Base-by-base conservation (phyloP, 2,113 vertebrate species). In the Seriola quinqueradiata region DNA sequence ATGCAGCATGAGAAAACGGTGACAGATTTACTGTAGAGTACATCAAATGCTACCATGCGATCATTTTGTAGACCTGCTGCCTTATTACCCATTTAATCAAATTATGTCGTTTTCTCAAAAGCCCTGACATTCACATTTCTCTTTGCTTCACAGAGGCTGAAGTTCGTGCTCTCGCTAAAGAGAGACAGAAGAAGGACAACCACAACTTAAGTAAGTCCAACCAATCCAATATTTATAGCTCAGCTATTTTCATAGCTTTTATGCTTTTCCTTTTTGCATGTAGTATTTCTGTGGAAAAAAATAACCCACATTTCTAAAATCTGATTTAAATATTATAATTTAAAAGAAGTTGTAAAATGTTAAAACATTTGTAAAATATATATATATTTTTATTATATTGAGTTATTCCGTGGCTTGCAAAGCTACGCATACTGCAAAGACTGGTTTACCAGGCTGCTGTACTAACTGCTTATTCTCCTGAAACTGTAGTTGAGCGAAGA, bases 111-210 rank as follows among this genome's bases (percentile, higher is more conserved):
- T 73, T 52, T n/a, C 7, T 75, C 7, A 64, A 54, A 58, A 50
- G 10, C 21, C 0, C 12, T 52, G 19, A 75, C 3, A 46, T 44
- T 59, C 40, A 57, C 1, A 0, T 77, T 79, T 64, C 4, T 79
- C 9, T 60, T 13, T 75, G 40, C n/a, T 85, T 44, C 55, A 25
- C 81, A 95, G 95, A 95, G 19, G 86, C 92, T 69, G 95, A 95
- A 28, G 82, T 92, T 4, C 94, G 93, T 34, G 93, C 89, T 40
- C 74, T 95, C 0, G 94, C 97, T 55, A 98, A 98, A 91, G 97
- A 98, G 71, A 87, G 97, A n/a, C 97, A 98, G 93, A 98, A 98
- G 87, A 98, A 98, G 82, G 97, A 98, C 94, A 98, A 97, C 85
- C 97, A 98, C 90, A 98, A 98, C 85, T 94, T 98, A 46, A 98